Percentiles rank a stretch among this genome's conserved stretches.
These are phyloP conservation scores for Catharus fuscescens DNA, from an alignment of 2,113 vertebrate species.

Conservation along the genomic window DNA sequence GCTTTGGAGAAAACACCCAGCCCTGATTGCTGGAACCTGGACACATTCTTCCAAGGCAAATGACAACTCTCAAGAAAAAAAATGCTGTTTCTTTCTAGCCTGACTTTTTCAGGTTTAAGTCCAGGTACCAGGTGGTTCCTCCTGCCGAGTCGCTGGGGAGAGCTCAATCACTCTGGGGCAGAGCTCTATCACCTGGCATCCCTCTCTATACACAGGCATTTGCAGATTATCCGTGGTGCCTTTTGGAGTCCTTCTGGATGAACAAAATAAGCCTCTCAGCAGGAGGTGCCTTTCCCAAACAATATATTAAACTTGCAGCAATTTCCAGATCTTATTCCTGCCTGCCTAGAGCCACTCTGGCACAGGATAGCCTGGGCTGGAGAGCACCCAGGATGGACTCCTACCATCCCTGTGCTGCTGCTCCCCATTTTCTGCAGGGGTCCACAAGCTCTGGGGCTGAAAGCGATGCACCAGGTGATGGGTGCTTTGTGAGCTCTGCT, in stretches of 20 bases:
- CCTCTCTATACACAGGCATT: neutral
- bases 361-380: neutral
- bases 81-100: neutral
- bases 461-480: neutral
- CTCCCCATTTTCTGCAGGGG: neutral
- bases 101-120: neutral
- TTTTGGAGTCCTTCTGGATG: neutral
- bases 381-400: neutral
- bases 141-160: neutral
- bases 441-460: fast-evolving
- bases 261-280: neutral
- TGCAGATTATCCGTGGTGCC: neutral
- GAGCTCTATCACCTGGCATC: neutral
- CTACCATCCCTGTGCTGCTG: fast-evolving
- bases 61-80: neutral
- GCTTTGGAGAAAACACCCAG: neutral
- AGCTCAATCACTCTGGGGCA: neutral
- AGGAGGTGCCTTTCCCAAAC: neutral
- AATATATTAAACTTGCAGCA: neutral
- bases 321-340: neutral
- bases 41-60: neutral
- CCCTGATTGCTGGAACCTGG: neutral
- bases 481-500: neutral
- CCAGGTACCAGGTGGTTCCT: neutral
- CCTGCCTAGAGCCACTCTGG: neutral